These are phyloP conservation scores for Drusus annulatus DNA, from an alignment of 1,140 invertebrate genomes.

Conservation along the genomic window DNA sequence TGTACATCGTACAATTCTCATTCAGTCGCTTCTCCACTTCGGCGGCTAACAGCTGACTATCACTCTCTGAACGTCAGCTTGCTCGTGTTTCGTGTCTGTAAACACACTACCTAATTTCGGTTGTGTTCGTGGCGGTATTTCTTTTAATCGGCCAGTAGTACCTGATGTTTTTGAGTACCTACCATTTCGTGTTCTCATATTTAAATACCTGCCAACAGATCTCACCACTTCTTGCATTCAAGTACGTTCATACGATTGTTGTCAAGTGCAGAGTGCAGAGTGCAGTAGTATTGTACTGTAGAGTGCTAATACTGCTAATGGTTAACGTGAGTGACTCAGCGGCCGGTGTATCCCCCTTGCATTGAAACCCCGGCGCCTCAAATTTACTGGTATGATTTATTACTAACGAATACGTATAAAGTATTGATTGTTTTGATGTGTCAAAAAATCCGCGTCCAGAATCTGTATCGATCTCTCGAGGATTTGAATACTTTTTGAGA, in stretches of 20 bases:
- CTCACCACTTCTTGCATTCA: not conserved
- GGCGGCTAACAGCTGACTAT: too few relatives aligned
- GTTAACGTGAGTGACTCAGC: conserved; percentile 3
- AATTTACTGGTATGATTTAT: not conserved
- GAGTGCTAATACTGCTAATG: not conserved
- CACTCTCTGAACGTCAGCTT: too few relatives aligned
- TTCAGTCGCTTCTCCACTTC: not conserved
- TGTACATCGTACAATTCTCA: not conserved
- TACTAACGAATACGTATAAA: not conserved
- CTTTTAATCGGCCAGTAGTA: too few relatives aligned
- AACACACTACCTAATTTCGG: too few relatives aligned
- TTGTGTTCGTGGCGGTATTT: too few relatives aligned
- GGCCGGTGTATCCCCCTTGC: not conserved
- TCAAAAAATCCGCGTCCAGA: too few relatives aligned
- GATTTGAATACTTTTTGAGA: too few relatives aligned
- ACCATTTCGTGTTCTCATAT: too few relatives aligned
- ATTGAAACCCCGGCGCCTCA: not conserved
- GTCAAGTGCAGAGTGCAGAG: not conserved
- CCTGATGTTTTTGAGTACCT: too few relatives aligned
- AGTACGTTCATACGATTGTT: not conserved
- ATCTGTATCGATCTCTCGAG: too few relatives aligned
- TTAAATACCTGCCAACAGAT: too few relatives aligned
- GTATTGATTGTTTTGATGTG: not conserved
- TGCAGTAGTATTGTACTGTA: not conserved
- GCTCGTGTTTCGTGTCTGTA: too few relatives aligned